Percentiles rank a stretch among this genome's conserved stretches.
These are phyloP conservation scores for Desoria tigrina DNA, from an alignment of 2,888 invertebrate genomes.

Conservation along the genomic window DNA sequence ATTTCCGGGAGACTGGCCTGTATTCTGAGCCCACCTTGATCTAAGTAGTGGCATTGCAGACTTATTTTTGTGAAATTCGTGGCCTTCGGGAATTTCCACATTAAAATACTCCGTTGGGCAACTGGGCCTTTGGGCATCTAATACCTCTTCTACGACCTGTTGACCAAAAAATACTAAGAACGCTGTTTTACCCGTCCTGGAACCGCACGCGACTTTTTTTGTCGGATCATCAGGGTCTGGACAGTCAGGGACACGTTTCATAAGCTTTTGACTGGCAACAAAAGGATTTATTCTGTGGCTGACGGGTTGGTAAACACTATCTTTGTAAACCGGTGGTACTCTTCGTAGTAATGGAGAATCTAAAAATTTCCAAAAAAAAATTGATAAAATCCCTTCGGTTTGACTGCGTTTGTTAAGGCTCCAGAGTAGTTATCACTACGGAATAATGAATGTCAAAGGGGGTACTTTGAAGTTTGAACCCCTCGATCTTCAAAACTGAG, in stretches of 20 bases:
- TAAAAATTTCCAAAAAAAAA: no score
- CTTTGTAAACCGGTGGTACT: constrained; percentile 62
- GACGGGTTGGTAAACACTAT: constrained; percentile 62
- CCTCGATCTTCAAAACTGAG: no score
- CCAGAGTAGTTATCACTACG: no score
- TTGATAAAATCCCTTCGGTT: no score
- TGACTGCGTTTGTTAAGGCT: no score
- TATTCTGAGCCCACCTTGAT: constrained; percentile 62
- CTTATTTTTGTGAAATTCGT: constrained; percentile 55
- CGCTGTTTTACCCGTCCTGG: constrained; percentile 62
- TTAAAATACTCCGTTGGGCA: constrained; percentile 67
- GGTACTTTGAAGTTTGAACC: no score
- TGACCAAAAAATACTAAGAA: constrained; percentile 66
- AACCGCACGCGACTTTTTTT: constrained; percentile 53
- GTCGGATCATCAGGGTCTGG: background rate
- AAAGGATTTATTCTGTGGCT: constrained; percentile 63
- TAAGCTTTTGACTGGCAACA: constrained; percentile 59
- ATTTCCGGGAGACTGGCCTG: constrained; percentile 64
- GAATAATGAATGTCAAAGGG: no score
- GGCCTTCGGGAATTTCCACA: constrained; percentile 60
- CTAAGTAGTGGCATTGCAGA: constrained; percentile 61
- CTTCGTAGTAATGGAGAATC: constrained; percentile 62
- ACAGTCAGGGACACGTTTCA: constrained; percentile 57
- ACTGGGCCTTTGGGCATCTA: constrained; percentile 65
- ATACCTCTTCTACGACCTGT: constrained; percentile 66